Percentiles rank a stretch among this genome's conserved stretches.
Evolutionary conservation across 2,113 vertebrate species (phyloP).

Genomic region (Paedocypris sp.): DNA sequence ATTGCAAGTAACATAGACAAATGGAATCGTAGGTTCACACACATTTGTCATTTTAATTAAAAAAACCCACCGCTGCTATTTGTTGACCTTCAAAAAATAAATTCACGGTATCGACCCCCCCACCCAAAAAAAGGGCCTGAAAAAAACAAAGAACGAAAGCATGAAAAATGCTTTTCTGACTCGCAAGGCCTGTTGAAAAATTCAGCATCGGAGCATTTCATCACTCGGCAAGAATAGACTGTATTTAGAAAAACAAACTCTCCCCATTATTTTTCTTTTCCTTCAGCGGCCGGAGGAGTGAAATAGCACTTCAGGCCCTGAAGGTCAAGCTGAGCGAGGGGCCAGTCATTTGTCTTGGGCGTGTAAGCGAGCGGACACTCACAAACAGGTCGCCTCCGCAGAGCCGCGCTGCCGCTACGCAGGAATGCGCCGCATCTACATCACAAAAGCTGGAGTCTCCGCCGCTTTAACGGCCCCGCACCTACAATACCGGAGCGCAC

Average conservation of each 20-base stretch:
- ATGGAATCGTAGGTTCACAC: too few relatives aligned
- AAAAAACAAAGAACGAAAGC: conserved; percentile 21
- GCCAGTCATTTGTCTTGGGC: conserved; percentile 60
- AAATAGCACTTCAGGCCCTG: conserved; percentile 59
- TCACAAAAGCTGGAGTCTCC: conserved; percentile 33
- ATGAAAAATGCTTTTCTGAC: neutral
- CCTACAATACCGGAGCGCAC: conserved; percentile 23
- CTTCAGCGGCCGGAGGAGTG: conserved; percentile 48
- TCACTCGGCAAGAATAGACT: conserved; percentile 49
- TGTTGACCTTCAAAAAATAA: conserved; percentile 24
- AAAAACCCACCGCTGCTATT: conserved; percentile 7
- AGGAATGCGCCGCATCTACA: conserved; percentile 59
- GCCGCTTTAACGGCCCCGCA: conserved; percentile 18
- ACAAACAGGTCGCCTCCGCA: conserved; percentile 30
- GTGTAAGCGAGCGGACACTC: conserved; percentile 38
- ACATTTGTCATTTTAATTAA: conserved; percentile 5
- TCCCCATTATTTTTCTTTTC: conserved; percentile 44
- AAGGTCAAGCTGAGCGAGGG: conserved; percentile 57
- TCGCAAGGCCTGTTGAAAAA: conserved; percentile 22
- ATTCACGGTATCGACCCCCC: conserved; percentile 21
- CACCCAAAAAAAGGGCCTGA: too few relatives aligned
- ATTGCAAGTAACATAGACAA: too few relatives aligned
- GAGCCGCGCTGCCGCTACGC: conserved; percentile 61
- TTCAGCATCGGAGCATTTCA: conserved; percentile 44
- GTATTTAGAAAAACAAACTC: conserved; percentile 56